A percentile compares a stretch with the other conserved stretches of the same genome.
Evolutionary conservation across 2,113 vertebrate genomes (phyloP).

Genomic region (Butastur rufipennis): DNA sequence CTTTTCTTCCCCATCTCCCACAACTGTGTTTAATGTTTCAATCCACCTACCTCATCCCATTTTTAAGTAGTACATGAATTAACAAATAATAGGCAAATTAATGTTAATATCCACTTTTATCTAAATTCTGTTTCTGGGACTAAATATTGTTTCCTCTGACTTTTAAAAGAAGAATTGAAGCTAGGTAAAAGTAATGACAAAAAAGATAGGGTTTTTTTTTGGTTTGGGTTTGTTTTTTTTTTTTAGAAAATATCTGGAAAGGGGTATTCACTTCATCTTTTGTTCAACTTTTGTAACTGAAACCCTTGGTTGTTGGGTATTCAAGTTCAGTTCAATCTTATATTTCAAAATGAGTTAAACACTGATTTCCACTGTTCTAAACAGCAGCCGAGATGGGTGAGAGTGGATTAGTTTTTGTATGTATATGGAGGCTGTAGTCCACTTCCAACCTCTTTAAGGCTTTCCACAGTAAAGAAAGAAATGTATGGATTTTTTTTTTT

Average conservation of each 20-base stretch:
- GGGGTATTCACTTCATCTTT: neutral
- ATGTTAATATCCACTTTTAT: neutral
- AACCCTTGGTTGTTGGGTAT: neutral
- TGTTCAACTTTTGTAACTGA: neutral
- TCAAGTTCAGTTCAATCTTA: neutral
- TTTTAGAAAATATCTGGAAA: neutral
- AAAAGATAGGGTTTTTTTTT: neutral
- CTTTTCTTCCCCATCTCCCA: neutral
- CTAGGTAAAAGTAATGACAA: neutral
- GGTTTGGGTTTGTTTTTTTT: neutral
- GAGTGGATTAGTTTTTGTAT: neutral
- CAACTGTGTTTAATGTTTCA: neutral
- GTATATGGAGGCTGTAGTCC: neutral
- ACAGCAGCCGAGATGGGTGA: neutral
- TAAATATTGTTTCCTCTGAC: neutral
- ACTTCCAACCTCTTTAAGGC: neutral
- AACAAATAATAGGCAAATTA: neutral
- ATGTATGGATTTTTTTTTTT: neutral
- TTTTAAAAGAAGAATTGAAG: neutral
- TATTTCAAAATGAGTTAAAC: neutral
- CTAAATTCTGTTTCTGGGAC: neutral
- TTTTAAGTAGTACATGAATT: neutral
- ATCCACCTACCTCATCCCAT: neutral
- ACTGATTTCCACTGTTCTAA: neutral
- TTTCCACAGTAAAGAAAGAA: neutral